Evolutionary conservation across 2,888 invertebrate genomes (phyloP), one percentile per base, ranked within the genome.

Genomic region (Agonum fuliginosum): DNA sequence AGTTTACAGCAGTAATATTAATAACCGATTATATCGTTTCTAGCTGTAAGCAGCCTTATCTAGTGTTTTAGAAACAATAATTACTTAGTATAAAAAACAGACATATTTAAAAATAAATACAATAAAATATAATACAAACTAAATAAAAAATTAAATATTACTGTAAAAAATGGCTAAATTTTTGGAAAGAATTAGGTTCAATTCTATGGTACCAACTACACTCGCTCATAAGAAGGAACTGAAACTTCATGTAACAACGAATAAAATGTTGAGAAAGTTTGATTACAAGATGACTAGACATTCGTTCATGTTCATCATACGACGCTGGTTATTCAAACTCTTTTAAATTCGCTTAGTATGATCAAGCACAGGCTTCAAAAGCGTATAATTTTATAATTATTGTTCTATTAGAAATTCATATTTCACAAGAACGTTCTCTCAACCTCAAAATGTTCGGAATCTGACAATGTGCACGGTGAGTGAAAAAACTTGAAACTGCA

Each of bases 251-350:
- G n/a, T 37, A 37, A n/a, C 37, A 37, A 37, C 37, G n/a, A n/a
- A n/a, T n/a, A 6, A 10, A 37, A 37, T 37, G 37, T 37, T 37
- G 48, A 48, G 4, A 48, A 17, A 48, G 17, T 19, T 48, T 48
- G 20, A 48, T 48, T 48, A 48, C 1, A 48, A 48, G 48, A 48
- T 48, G 48, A 48, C 48, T 48, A 48, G 48, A 48, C 19, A 12
- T 19, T 48, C 20, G 20, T 48, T 34, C 8, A 6, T 12, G 37
- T 37, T 37, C 4, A 37, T 34, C 10, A 10, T 10, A 1, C n/a
- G 8, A 6, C 12, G 37, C 4, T 48, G 17, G 48, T 12, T 20
- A 10, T 48, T 17, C 17, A 48, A 48, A 48, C 4, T 37, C 3
- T 37, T 37, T 37, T n/a, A 37, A 37, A 37, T 3, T 37, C 37